Conservation (phyloP, 2,888 invertebrate species). For the Hirtodrosophila cameraria region DNA sequence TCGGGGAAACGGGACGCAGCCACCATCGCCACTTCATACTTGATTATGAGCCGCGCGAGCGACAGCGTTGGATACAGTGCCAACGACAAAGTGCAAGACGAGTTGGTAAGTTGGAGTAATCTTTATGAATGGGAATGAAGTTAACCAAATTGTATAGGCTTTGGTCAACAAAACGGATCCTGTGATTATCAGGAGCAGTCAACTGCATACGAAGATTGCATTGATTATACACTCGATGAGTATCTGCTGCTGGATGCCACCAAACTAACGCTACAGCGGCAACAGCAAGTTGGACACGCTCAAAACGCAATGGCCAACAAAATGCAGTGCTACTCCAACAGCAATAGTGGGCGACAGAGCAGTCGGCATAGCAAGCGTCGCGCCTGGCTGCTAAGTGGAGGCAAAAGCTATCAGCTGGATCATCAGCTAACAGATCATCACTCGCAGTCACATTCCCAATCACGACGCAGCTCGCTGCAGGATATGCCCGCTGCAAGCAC, state of each 20-base stretch:
- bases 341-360: constrained; percentile 33
- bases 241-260: constrained; percentile 64
- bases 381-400: constrained; percentile 50
- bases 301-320: constrained; percentile 27
- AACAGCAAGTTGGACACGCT: constrained; percentile 49
- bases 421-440: constrained; percentile 51
- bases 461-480: constrained; percentile 79
- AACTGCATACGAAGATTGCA: constrained; percentile 27
- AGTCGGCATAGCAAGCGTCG: constrained; percentile 55
- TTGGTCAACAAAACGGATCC: constrained; percentile 42
- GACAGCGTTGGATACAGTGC: constrained; percentile 51
- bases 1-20: constrained; percentile 85
- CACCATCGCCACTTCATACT: constrained; percentile 82
- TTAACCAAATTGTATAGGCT: constrained; percentile 16
- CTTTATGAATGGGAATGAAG: background rate
- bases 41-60: constrained; percentile 79
- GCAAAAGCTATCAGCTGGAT: constrained; percentile 54
- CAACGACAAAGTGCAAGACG: constrained; percentile 50
- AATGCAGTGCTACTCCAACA: constrained; percentile 16
- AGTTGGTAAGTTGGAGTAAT: constrained; percentile 20
- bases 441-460: constrained; percentile 58
- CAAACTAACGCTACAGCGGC: constrained; percentile 63
- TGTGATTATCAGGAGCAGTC: constrained; percentile 46
- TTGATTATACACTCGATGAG: constrained; percentile 58
- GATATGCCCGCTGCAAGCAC: constrained; percentile 57